These are phyloP conservation scores for Propithecus perrieri DNA, from an alignment of 2,797 vertebrate genomes.

Conservation along the genomic window DNA sequence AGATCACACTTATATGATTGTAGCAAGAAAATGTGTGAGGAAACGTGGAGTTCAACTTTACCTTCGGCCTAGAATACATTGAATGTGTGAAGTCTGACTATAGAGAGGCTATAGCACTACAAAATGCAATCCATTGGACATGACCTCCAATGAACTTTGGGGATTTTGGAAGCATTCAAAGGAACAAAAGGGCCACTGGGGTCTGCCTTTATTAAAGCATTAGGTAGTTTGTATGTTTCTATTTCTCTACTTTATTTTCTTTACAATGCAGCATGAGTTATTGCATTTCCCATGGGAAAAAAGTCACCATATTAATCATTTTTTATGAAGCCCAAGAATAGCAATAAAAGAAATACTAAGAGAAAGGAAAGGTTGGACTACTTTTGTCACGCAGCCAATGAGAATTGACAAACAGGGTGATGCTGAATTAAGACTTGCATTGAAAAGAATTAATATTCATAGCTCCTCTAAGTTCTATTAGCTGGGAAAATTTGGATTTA, in stretches of 20 bases:
- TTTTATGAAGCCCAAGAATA: constrained; percentile 37
- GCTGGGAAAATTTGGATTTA: background rate
- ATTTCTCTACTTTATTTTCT: constrained; percentile 46
- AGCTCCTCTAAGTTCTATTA: background rate
- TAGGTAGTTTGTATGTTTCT: constrained; percentile 16
- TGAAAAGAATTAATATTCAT: background rate
- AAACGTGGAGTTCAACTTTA: background rate
- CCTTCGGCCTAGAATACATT: background rate
- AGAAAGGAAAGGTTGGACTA: background rate
- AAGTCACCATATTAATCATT: constrained; percentile 26
- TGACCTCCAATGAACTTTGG: constrained; percentile 24
- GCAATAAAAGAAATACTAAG: constrained; percentile 20
- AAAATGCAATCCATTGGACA: background rate
- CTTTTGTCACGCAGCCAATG: background rate
- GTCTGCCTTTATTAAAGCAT: constrained; percentile 53
- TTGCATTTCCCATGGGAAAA: constrained; percentile 25
- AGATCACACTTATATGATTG: background rate
- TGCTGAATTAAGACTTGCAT: background rate
- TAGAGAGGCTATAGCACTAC: background rate
- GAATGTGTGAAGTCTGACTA: background rate
- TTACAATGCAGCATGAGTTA: background rate
- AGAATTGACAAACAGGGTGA: background rate
- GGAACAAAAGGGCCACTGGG: background rate
- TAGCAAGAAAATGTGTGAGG: background rate
- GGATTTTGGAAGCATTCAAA: constrained; percentile 2